Evolutionary conservation across 2,113 vertebrate genomes (phyloP).

Genomic region (Bufo gargarizans): DNA sequence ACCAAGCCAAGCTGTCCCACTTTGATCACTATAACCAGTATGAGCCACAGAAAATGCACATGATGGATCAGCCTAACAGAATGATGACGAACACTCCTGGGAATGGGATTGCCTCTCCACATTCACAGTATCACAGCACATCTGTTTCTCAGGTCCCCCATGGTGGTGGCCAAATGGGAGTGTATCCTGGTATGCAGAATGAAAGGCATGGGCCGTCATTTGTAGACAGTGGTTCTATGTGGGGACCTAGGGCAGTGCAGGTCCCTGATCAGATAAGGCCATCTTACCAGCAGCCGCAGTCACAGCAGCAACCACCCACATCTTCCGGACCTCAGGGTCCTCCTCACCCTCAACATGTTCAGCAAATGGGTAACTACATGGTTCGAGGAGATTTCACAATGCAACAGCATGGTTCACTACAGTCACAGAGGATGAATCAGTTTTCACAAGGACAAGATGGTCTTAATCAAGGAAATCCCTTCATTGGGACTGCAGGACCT

Average conservation of each 20-base stretch:
- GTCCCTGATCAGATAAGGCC: slow-evolving; percentile 83
- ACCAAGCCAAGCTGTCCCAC: slow-evolving; percentile 92
- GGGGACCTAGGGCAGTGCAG: slow-evolving; percentile 85
- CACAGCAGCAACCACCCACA: slow-evolving; percentile 77
- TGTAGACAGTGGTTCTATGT: slow-evolving; percentile 83
- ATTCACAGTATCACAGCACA: slow-evolving; percentile 90
- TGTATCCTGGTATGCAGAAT: slow-evolving; percentile 83
- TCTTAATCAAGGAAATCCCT: slow-evolving; percentile 84
- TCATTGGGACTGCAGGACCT: slow-evolving; percentile 84
- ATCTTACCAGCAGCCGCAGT: slow-evolving; percentile 80
- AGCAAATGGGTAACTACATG: slow-evolving; percentile 92
- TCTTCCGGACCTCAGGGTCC: slow-evolving; percentile 80
- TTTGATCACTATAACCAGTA: slow-evolving; percentile 95
- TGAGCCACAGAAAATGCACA: slow-evolving; percentile 85
- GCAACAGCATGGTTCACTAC: slow-evolving; percentile 85
- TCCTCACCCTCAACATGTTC: slow-evolving; percentile 82
- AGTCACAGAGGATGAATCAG: slow-evolving; percentile 88
- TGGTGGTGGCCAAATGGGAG: slow-evolving; percentile 81
- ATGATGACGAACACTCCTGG: slow-evolving; percentile 87
- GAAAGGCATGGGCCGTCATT: slow-evolving; percentile 83
- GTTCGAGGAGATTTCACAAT: slow-evolving; percentile 90
- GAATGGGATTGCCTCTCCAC: slow-evolving; percentile 89
- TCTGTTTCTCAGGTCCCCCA: slow-evolving; percentile 82
- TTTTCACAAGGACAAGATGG: slow-evolving; percentile 84
- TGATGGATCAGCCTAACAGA: slow-evolving; percentile 84